phyloP scores from a whole-genome alignment of 1,140 invertebrate species.

The Papilio xuthus region DNA sequence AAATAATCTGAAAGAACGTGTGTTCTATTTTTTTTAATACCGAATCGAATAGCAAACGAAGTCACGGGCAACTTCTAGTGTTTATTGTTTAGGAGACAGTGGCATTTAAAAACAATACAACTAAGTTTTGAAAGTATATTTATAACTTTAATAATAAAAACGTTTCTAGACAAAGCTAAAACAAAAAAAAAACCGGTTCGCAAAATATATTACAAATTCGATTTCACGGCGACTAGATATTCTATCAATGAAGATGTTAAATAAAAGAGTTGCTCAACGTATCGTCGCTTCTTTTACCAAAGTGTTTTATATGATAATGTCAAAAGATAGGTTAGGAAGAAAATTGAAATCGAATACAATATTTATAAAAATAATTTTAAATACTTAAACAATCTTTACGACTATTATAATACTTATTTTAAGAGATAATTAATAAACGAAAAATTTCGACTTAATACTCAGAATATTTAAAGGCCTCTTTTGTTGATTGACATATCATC shows the following conservation, averaged over 20 bases:
- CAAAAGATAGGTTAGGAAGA: slow-evolving; percentile 21
- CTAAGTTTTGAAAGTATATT: neutral
- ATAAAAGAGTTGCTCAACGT: slow-evolving; percentile 30
- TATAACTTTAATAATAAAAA: slow-evolving; percentile 17
- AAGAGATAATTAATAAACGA: neutral
- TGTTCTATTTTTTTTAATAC: no score
- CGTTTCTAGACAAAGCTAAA: neutral
- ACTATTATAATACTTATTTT: neutral
- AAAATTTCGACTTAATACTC: no score
- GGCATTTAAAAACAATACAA: no score
- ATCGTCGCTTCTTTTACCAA: slow-evolving; percentile 30
- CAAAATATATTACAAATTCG: slow-evolving; percentile 35
- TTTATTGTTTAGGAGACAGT: no score
- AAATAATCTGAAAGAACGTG: no score
- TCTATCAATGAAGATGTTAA: slow-evolving; percentile 39
- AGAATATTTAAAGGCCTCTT: neutral
- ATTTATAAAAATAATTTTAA: neutral
- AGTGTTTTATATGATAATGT: slow-evolving; percentile 26
- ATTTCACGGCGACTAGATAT: slow-evolving; percentile 36
- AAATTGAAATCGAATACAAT: slow-evolving; percentile 25
- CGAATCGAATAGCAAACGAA: no score
- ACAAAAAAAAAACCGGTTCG: neutral
- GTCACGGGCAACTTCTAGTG: no score
- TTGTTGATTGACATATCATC: neutral
- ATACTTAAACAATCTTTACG: neutral